Percentiles rank a stretch among this genome's conserved stretches.
These are phyloP conservation scores for Perognathus longimembris DNA, from an alignment of 2,113 vertebrate species.

Conservation along the genomic window DNA sequence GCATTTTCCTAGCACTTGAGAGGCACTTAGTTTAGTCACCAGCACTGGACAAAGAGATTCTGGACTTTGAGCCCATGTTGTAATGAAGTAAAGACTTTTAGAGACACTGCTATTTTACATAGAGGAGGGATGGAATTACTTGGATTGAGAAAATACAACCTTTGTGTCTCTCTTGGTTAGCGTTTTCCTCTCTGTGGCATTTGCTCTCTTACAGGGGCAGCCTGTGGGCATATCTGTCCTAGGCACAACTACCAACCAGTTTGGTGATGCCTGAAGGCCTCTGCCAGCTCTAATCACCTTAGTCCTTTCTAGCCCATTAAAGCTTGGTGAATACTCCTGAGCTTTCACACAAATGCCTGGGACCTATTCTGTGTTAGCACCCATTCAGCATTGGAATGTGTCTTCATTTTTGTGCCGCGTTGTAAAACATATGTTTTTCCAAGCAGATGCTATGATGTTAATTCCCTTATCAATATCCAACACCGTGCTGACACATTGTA, in stretches of 20 bases:
- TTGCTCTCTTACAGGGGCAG: neutral
- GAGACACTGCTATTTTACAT: neutral
- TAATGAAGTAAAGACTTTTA: neutral
- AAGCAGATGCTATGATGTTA: neutral
- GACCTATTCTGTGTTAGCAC: neutral
- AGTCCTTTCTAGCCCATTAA: neutral
- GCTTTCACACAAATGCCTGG: neutral
- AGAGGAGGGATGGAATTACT: neutral
- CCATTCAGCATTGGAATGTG: neutral
- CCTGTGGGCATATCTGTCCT: neutral
- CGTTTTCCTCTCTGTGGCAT: neutral
- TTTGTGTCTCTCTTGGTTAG: neutral
- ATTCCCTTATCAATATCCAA: neutral
- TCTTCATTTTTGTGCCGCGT: neutral
- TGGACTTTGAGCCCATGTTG: neutral
- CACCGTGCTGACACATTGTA: neutral
- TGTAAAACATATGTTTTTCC: neutral
- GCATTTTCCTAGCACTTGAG: neutral
- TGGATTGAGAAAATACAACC: neutral
- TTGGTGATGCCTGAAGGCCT: neutral
- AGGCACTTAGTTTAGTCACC: neutral
- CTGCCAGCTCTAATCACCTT: neutral
- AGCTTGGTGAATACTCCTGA: neutral
- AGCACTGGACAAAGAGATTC: neutral
- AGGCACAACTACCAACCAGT: neutral